Evolutionary conservation across 2,797 vertebrate genomes (phyloP).

Genomic region (Squalus acanthias): DNA sequence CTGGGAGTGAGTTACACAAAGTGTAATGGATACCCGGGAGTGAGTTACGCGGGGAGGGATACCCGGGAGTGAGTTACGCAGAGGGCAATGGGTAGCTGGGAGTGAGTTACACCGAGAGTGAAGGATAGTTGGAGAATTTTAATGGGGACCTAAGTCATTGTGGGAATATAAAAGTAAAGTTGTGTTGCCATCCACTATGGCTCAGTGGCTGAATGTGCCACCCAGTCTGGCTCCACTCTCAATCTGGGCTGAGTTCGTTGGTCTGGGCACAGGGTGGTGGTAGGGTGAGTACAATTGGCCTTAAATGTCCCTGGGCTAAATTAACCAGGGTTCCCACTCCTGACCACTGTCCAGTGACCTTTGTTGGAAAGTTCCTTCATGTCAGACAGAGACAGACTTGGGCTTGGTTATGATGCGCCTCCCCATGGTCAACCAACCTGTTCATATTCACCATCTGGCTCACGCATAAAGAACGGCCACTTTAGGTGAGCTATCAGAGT

Average conservation of each 20-base stretch:
- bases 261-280: not conserved
- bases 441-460: not conserved
- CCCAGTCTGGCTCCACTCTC: not conserved
- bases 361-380: not conserved
- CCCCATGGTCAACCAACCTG: not conserved
- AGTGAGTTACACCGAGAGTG: not conserved
- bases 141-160: not conserved
- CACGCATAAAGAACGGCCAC: not conserved
- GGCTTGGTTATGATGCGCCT: not conserved
- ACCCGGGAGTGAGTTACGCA: not conserved
- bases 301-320: not conserved
- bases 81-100: not conserved
- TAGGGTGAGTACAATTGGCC: not conserved
- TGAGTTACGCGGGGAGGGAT: not conserved
- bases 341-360: not conserved
- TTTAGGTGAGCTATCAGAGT: not conserved
- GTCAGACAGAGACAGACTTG: not conserved
- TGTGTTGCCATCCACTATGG: not conserved
- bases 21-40: not conserved
- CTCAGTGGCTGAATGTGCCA: not conserved
- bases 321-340: not conserved
- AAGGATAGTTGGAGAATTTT: not conserved
- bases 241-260: not conserved
- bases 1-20: not conserved
- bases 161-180: not conserved